Percentiles rank a stretch among this genome's conserved stretches.
phyloP scores from a whole-genome alignment of 2,113 vertebrate species.

The Numenius arquata region DNA sequence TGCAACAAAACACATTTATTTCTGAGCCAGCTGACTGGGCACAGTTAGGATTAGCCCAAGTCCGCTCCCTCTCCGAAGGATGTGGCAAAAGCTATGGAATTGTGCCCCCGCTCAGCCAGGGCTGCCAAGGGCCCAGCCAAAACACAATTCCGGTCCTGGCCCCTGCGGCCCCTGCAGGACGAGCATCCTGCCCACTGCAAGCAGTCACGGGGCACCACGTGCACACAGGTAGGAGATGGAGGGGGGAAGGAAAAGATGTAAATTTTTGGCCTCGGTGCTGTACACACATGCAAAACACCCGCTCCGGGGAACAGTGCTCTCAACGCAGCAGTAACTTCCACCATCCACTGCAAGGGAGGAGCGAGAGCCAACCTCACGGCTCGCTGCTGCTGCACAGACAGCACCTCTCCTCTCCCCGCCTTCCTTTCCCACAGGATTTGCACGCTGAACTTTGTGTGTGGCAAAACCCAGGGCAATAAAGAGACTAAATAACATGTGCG shows the following conservation, averaged over 20 bases:
- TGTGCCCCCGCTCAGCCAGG: background rate
- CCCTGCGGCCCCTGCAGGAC: background rate
- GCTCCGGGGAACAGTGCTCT: accelerated
- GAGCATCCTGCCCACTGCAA: background rate
- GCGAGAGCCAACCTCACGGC: background rate
- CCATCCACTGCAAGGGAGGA: background rate
- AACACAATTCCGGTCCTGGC: background rate
- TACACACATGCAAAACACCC: background rate
- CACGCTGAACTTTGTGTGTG: background rate
- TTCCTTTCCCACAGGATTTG: background rate
- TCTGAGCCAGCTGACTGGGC: background rate
- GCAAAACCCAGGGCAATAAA: background rate
- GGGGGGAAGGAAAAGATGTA: background rate
- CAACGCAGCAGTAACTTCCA: background rate
- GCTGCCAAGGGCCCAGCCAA: background rate
- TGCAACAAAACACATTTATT: background rate
- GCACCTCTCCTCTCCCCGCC: background rate
- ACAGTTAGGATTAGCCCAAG: background rate
- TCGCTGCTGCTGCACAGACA: background rate
- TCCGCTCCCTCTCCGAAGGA: background rate
- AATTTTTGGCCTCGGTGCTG: background rate
- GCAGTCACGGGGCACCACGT: background rate
- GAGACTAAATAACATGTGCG: background rate
- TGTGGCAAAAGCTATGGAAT: accelerated
- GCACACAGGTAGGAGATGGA: accelerated